Base-by-base conservation (phyloP, 2,888 invertebrate genomes). In the Dermolepida albohirtum region DNA sequence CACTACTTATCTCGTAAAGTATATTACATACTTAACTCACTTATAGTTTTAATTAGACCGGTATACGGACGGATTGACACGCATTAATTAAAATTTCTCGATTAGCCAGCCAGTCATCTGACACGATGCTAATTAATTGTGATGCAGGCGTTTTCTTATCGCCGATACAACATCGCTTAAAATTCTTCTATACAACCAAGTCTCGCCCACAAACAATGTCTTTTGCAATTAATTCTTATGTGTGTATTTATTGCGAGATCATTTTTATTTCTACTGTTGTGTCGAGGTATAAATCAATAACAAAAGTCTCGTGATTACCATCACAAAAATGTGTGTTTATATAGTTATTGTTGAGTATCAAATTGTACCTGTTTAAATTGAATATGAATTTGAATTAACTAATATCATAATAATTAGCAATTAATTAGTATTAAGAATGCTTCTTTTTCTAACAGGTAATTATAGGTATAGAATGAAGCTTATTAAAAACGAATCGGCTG, bases 11-110 rank as follows among this genome's bases (percentile, higher is more conserved):
- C 66, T 67, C 52, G 39, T 64, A 66, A 69, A 69, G 70, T 67
- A 69, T 72, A 72, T 72, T 70, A 67, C 70, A 68, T 70, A 72
- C 57, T 72, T 72, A 72, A 75, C 73, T 75, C 70, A 72, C 72
- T 73, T 75, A 74, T 57, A 72, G 72, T 73, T 74, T 71, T 73
- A 75, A 74, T 75, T 74, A 74, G 71, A 68, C 66, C 64, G 64
- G 71, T 63, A 67, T 68, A 73, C 74, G 74, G 72, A 73, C 72
- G 74, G 71, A 73, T 72, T 70, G 69, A 16, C 49, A 41, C 51
- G 63, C 63, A 68, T 67, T 68, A 71, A 75, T 75, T 74, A 74
- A 73, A 75, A 72, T 74, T 73, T 75, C 70, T 62, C 64, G 72
- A 71, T 73, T 71, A 74, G 64, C 49, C 51, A 40, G 51, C 68